Conservation (phyloP, 2,113 vertebrate species). For the Ondatra zibethicus region DNA sequence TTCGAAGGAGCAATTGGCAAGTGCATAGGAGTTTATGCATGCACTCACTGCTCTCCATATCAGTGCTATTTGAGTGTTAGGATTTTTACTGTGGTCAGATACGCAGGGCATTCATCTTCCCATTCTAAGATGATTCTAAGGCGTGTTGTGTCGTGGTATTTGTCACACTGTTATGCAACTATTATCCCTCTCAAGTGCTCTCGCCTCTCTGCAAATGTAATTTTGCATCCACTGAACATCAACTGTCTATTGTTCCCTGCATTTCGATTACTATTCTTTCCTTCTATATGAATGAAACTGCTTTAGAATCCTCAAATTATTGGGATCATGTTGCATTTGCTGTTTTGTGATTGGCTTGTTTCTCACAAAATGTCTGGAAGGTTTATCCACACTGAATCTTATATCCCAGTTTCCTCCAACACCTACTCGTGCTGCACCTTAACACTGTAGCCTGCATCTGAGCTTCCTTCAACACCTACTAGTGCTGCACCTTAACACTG, state of each 20-base stretch:
- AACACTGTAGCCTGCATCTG: background rate
- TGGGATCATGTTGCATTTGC: background rate
- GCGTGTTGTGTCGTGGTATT: background rate
- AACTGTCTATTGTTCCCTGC: background rate
- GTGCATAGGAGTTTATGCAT: background rate
- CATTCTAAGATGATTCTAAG: constrained; percentile 7
- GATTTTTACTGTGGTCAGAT: background rate
- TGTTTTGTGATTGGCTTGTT: background rate
- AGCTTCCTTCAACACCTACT: background rate
- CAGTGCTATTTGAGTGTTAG: background rate
- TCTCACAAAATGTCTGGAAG: background rate
- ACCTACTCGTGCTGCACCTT: background rate
- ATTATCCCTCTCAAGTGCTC: background rate
- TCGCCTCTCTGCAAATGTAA: background rate
- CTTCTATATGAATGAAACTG: background rate
- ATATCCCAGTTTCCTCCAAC: background rate
- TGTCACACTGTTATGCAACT: background rate
- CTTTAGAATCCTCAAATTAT: background rate
- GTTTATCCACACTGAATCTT: background rate
- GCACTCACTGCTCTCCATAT: background rate
- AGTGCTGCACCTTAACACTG: background rate
- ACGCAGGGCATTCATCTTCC: background rate
- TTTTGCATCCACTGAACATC: background rate
- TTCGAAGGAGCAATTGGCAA: background rate
- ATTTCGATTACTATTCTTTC: background rate